Evolutionary conservation across 2,888 invertebrate genomes (phyloP).

Genomic region (Nymphalis polychloros): DNA sequence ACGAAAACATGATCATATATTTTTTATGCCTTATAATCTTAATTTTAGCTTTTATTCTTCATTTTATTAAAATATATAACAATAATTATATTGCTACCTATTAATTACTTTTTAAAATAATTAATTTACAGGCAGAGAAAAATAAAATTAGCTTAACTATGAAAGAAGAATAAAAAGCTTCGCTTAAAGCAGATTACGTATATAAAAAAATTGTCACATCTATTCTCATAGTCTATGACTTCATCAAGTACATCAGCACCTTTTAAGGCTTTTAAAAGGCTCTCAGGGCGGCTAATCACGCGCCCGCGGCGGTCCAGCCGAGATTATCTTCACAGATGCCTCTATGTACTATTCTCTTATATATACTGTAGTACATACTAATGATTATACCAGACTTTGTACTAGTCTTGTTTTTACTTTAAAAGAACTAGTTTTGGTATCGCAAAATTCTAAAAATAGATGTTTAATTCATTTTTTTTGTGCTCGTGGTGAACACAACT

Average conservation of each 20-base stretch:
- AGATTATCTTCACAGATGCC: constrained; percentile 51
- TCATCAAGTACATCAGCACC: constrained; percentile 45
- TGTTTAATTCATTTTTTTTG: not conserved
- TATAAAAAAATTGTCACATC: not conserved
- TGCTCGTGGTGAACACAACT: not conserved
- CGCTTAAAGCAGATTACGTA: too few species aligned
- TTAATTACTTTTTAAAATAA: too few species aligned
- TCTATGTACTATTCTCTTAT: constrained; percentile 33
- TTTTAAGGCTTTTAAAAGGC: constrained; percentile 67
- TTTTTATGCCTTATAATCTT: too few species aligned
- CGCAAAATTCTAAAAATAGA: not conserved
- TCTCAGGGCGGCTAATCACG: constrained; percentile 62
- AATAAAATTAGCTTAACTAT: too few species aligned
- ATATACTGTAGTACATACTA: constrained; percentile 7
- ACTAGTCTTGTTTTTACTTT: not conserved
- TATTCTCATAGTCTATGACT: constrained; percentile 28
- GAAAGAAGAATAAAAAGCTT: too few species aligned
- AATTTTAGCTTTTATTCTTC: too few species aligned
- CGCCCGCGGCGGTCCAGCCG: constrained; percentile 49
- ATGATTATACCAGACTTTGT: not conserved
- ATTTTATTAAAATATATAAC: too few species aligned
- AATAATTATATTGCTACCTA: too few species aligned
- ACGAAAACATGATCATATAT: too few species aligned
- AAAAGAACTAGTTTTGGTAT: not conserved
- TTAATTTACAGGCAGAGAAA: too few species aligned